phyloP scores from a whole-genome alignment of 2,113 vertebrate species.

The Oryzias javanicus region DNA sequence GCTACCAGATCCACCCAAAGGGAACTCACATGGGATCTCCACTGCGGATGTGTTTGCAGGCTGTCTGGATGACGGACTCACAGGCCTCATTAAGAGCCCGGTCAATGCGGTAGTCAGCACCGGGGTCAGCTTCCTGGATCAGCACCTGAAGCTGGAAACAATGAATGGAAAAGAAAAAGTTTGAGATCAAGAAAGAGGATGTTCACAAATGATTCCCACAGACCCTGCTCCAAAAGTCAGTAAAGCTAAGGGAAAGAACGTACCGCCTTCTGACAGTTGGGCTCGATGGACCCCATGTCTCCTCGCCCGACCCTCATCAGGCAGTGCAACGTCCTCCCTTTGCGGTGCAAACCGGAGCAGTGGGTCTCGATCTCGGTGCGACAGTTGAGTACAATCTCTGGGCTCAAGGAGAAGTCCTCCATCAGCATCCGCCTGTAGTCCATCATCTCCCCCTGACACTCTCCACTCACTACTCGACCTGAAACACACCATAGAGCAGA shows the following conservation, averaged over 20 bases:
- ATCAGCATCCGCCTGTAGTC: constrained; percentile 97
- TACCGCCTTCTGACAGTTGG: constrained; percentile 90
- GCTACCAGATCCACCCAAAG: too few species aligned
- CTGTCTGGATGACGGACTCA: constrained; percentile 95
- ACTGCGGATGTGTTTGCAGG: constrained; percentile 95
- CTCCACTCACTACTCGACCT: constrained; percentile 92
- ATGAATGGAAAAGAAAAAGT: not conserved
- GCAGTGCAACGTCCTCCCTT: constrained; percentile 94
- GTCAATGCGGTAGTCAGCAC: constrained; percentile 95
- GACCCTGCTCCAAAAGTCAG: not conserved
- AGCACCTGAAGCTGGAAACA: constrained; percentile 86
- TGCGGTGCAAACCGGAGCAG: constrained; percentile 93
- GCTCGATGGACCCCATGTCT: constrained; percentile 84
- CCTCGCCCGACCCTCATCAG: constrained; percentile 91
- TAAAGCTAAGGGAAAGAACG: constrained; percentile 27
- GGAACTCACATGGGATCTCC: constrained; percentile 93
- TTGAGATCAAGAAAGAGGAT: not conserved
- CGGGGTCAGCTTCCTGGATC: constrained; percentile 93
- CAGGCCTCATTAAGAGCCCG: constrained; percentile 95
- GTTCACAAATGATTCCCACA: too few species aligned
- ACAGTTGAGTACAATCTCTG: constrained; percentile 95
- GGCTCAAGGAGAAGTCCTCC: constrained; percentile 96
- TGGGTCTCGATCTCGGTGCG: constrained; percentile 91
- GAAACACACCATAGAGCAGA: not conserved
- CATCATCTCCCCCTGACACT: constrained; percentile 97